These are phyloP conservation scores for Periophthalmus magnuspinnatus DNA, from an alignment of 2,797 vertebrate genomes.

Conservation along the genomic window DNA sequence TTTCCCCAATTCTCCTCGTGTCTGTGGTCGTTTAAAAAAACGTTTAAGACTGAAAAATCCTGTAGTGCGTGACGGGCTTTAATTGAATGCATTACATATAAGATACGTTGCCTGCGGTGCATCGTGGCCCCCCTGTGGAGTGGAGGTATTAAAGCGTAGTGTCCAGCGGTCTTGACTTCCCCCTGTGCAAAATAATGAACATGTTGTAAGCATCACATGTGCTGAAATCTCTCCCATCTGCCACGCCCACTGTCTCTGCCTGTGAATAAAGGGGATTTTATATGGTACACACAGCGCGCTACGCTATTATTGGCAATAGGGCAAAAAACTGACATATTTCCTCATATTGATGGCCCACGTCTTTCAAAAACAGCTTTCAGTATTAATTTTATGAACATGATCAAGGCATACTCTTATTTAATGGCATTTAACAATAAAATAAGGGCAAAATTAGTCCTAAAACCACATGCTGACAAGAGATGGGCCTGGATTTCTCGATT, in stretches of 20 bases:
- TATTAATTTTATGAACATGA: not conserved
- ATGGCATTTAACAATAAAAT: too few relatives aligned
- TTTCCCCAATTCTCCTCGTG: too few relatives aligned
- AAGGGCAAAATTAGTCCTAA: too few relatives aligned
- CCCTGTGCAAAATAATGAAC: not conserved
- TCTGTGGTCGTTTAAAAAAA: too few relatives aligned
- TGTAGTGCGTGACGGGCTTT: too few relatives aligned
- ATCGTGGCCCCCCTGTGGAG: not conserved
- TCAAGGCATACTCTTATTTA: not conserved
- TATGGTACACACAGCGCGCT: not conserved
- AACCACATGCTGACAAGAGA: too few relatives aligned
- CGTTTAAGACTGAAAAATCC: too few relatives aligned
- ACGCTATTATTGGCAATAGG: not conserved
- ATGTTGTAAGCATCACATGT: not conserved
- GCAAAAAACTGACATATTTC: not conserved
- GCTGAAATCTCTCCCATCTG: not conserved
- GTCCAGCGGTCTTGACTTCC: not conserved
- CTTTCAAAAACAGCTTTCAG: not conserved
- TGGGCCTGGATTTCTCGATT: too few relatives aligned
- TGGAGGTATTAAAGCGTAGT: not conserved
- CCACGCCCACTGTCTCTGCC: not conserved
- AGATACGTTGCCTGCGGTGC: not conserved
- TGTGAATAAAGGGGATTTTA: not conserved
- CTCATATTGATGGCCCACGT: too few relatives aligned
- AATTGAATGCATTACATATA: not conserved